These are phyloP conservation scores for Oryzias melastigma DNA, from an alignment of 2,113 vertebrate genomes.

Conservation along the genomic window DNA sequence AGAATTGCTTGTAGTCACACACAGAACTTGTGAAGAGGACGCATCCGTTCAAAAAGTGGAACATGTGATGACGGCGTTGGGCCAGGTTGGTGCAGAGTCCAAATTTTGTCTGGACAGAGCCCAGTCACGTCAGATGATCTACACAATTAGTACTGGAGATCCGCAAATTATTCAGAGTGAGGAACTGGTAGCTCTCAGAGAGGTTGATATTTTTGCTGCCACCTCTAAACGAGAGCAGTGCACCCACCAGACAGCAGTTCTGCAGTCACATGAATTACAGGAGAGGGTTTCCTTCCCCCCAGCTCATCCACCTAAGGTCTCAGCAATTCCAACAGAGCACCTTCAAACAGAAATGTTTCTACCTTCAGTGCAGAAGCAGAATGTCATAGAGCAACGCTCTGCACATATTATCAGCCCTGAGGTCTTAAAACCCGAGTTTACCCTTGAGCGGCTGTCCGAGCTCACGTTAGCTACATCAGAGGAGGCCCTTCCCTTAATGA, in stretches of 20 bases:
- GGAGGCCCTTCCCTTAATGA: conserved; percentile 59
- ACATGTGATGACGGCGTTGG: conserved; percentile 59
- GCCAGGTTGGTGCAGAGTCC: conserved; percentile 61
- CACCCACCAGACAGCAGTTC: conserved; percentile 66
- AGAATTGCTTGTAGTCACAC: conserved; percentile 75
- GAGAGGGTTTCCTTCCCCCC: conserved; percentile 55
- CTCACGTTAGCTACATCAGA: conserved; percentile 67
- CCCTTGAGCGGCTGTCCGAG: conserved; percentile 52
- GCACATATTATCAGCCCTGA: conserved; percentile 73
- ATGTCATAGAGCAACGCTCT: conserved; percentile 73
- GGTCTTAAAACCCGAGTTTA: conserved; percentile 41
- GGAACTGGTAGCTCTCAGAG: conserved; percentile 57
- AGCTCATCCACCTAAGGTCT: conserved; percentile 35
- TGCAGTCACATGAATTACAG: conserved; percentile 68
- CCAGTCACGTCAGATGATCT: conserved; percentile 67
- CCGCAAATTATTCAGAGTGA: conserved; percentile 70
- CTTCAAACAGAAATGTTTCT: conserved; percentile 59
- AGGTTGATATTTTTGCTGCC: conserved; percentile 66
- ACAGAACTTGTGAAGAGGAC: conserved; percentile 51
- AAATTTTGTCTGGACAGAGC: conserved; percentile 49
- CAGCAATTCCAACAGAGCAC: conserved; percentile 55
- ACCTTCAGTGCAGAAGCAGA: conserved; percentile 69
- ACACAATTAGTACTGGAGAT: conserved; percentile 71
- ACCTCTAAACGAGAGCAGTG: conserved; percentile 66
- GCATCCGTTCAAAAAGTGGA: conserved; percentile 45